phyloP scores from a whole-genome alignment of 1,140 invertebrate genomes.

The Araneus ventricosus region DNA sequence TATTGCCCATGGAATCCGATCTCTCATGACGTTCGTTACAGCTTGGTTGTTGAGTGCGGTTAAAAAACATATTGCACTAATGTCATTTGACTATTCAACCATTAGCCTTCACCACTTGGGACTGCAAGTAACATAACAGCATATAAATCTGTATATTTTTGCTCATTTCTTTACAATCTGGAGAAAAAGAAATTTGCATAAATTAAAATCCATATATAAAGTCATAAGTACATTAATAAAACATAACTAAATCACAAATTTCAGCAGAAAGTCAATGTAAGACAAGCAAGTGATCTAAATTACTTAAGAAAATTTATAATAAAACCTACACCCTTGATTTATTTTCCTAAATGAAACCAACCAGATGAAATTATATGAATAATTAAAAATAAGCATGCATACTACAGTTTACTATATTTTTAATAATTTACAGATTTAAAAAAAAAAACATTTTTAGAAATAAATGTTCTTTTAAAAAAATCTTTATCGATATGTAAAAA shows the following conservation, averaged over 20 bases:
- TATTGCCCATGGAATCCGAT: constrained; percentile 2
- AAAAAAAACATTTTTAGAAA: no score
- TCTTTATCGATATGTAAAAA: no score
- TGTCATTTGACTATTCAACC: not conserved
- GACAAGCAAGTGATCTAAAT: not conserved
- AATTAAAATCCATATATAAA: not conserved
- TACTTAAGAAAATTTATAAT: not conserved
- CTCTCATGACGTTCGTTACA: not conserved
- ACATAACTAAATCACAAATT: not conserved
- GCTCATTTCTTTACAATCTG: not conserved
- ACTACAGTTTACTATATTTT: no score
- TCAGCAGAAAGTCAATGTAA: no score
- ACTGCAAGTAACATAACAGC: not conserved
- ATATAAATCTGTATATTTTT: not conserved
- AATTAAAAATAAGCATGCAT: no score
- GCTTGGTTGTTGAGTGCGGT: constrained; percentile 51
- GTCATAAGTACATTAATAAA: not conserved
- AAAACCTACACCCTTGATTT: not conserved
- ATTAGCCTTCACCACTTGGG: not conserved
- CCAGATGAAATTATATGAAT: no score
- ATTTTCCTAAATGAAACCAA: not conserved
- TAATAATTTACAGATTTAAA: no score
- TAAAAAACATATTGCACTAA: constrained; percentile 56
- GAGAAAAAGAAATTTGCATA: not conserved
- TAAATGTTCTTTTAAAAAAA: no score